These are phyloP conservation scores for Saguinus midas DNA, from an alignment of 2,113 vertebrate genomes.

Conservation along the genomic window DNA sequence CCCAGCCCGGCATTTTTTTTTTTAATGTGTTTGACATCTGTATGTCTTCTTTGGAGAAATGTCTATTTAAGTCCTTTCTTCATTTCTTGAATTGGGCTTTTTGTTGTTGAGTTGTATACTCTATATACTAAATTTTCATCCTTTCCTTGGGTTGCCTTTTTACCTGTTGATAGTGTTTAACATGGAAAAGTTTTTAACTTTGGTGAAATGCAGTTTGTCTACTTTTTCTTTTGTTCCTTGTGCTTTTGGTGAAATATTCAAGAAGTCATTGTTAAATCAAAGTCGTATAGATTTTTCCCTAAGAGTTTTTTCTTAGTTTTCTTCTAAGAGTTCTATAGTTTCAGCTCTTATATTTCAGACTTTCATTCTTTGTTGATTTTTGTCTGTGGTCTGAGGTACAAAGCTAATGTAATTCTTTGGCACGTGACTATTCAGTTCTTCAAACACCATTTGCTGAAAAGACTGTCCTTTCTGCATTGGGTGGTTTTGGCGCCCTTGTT, in stretches of 20 bases:
- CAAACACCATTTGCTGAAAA: background rate
- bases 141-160: background rate
- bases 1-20: background rate
- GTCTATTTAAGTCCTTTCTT: background rate
- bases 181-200: background rate
- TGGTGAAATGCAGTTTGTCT: background rate
- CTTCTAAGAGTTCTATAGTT: background rate
- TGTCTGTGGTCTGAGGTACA: background rate
- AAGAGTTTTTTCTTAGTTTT: background rate
- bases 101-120: slow-evolving; percentile 5
- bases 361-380: slow-evolving; percentile 38
- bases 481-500: background rate
- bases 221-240: background rate
- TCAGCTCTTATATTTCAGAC: slow-evolving; percentile 11
- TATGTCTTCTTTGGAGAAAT: slow-evolving; percentile 1
- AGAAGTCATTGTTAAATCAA: background rate
- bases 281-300: background rate
- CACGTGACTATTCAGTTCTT: background rate
- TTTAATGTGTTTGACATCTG: background rate
- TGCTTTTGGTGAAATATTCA: background rate
- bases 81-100: slow-evolving; percentile 5
- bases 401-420: background rate
- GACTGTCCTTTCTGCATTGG: background rate
- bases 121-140: background rate
- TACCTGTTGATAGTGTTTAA: background rate